Evolutionary conservation across 2,888 invertebrate genomes (phyloP), one percentile per base, ranked within the genome.

Genomic region (Schizotus pectinicornis): DNA sequence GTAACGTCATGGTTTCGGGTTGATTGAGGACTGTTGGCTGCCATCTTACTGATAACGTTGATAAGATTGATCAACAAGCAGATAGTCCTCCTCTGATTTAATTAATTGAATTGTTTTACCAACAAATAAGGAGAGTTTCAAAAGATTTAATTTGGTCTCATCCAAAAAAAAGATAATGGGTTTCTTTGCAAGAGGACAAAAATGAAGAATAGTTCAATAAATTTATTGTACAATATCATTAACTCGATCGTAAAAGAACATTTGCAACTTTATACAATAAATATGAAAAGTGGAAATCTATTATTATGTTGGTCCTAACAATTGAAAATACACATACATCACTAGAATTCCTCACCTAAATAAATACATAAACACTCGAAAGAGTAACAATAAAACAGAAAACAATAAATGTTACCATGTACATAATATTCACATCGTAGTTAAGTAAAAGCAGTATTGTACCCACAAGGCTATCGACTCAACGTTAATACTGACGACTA

Each of bases 251-350:
- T 54, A 46, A 39, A 48, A 32, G 38, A 56, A 49, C 49, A 56
- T 56, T 37, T 50, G 50, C 50, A 56, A 50, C 46, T 56, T 56
- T 56, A 45, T 57, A 52, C 57, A 57, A 57, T 57, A 57, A 56
- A 73, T 74, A 75, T 72, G 70, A 75, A 74, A 73, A 65, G 73
- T 74, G 72, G 70, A 72, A 73, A 74, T 74, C 71, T 72, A 68
- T 68, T 68, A 43, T 33, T 22, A 57, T 47, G 51, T 76, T 75
- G 74, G 75, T 76, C 74, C 74, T 76, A 76, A 75, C 72, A 73
- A 70, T 71, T 68, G 67, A 68, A 73, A 72, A 71, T 71, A 70
- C 22, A 22, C 67, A 67, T 68, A 70, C 70, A 68, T 70, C 67
- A 67, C 66, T 64, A 65, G 61, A 63, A 61, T 59, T 55, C 37